Base-by-base conservation (phyloP, 2,797 vertebrate genomes). In the Amblyraja radiata region DNA sequence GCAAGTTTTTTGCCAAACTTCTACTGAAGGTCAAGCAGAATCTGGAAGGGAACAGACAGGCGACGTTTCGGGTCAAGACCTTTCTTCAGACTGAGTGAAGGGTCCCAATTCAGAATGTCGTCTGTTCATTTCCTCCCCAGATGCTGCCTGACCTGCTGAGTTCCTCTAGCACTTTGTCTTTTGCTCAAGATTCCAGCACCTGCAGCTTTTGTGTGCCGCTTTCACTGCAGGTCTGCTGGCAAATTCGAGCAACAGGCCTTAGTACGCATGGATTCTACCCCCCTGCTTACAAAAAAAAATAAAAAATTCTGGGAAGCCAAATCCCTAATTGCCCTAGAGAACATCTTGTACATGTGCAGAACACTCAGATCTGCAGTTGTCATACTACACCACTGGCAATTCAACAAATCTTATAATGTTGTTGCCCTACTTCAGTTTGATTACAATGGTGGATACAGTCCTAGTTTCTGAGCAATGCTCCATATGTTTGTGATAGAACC, bases 401-500 rank as follows among this genome's bases (percentile, higher is more conserved):
- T 8, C 32, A n/a, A 36, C 84, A 88, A 65, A 65, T 88, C 6
- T 14, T 88, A 18, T 65, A 63, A 65, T 65, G 65, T 65, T 86
- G 83, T 63, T 61, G 84, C 32, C 61, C 28, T 88, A 65, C 63
- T 10, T 32, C 32, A 65, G 84, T 21, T 88, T 88, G n/a, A 88
- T 36, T 36, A 5, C 28, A 36, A 61, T 88, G 61, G 84, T 32
- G 61, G 28, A 68, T 88, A 14, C 16, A 65, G 61, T 86, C 28
- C 58, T 14, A n/a, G 1, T 88, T 88, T 88, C 61, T 65, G 61
- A 88, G 14, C 81, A 32, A 11, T 46, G 21, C 90, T 91, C 71
- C 71, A 73, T 91, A 73, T 74, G 36, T 91, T 91, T 91, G 68
- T 91, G 88, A 73, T 91, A 91, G 36, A 91, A 91, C 9, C 0